Evolutionary conservation across 2,797 vertebrate genomes (phyloP).

Genomic region (Pantherophis alleghaniensis): DNA sequence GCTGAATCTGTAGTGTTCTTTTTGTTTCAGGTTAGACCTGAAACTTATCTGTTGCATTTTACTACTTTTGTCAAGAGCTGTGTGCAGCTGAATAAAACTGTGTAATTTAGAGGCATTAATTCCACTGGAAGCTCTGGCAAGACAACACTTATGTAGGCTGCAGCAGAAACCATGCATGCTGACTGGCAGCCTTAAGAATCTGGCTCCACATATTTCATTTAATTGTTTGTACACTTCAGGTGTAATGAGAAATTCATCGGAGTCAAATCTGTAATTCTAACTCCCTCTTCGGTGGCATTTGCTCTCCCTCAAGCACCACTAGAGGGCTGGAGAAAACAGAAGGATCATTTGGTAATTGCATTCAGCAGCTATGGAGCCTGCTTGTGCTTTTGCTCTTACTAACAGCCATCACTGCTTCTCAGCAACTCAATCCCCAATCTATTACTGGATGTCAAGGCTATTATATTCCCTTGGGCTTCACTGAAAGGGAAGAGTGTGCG

Average conservation of each 20-base stretch:
- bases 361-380: background rate
- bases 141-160: conserved; percentile 34
- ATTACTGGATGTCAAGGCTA: background rate
- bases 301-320: conserved; percentile 21
- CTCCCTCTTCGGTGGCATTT: conserved; percentile 24
- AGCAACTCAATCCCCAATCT: background rate
- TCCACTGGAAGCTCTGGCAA: conserved; percentile 36
- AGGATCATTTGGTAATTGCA: background rate
- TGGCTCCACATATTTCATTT: conserved; percentile 27
- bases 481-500: background rate
- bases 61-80: conserved; percentile 43
- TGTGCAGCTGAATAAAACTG: conserved; percentile 62
- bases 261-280: conserved; percentile 6
- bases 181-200: conserved; percentile 42
- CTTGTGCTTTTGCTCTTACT: too few species aligned
- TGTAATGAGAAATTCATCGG: background rate
- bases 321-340: conserved; percentile 6
- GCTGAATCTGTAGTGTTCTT: background rate
- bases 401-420: background rate
- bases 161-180: conserved; percentile 31
- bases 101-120: conserved; percentile 51
- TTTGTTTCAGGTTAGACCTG: conserved; percentile 12
- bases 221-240: conserved; percentile 37
- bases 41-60: conserved; percentile 30
- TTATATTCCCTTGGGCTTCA: background rate